Conservation (phyloP, 1,140 invertebrate genomes). For the Fopius arisanus region DNA sequence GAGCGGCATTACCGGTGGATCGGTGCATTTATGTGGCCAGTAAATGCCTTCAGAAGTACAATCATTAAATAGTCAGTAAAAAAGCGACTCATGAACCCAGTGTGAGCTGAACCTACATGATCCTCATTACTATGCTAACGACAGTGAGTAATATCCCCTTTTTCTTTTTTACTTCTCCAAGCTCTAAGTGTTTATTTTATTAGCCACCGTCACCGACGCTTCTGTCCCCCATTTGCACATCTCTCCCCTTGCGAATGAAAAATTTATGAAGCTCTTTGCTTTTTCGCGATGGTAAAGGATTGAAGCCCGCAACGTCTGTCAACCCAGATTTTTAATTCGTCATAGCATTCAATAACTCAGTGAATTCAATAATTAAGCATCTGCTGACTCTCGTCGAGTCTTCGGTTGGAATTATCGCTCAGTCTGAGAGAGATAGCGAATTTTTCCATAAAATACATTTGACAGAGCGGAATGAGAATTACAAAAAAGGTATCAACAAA, state of each 20-base stretch:
- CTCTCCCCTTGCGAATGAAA: neutral
- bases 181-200: neutral
- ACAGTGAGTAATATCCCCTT: neutral
- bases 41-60: neutral
- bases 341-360: too few relatives aligned
- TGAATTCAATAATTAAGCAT: too few relatives aligned
- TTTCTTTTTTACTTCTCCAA: neutral
- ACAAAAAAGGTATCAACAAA: too few relatives aligned
- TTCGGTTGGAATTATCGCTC: too few relatives aligned
- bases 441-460: too few relatives aligned
- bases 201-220: neutral
- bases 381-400: too few relatives aligned
- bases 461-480: too few relatives aligned
- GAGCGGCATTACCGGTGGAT: neutral
- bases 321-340: too few relatives aligned
- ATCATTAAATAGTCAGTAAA: neutral
- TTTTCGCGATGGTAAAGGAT: neutral
- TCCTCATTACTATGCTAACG: slow-evolving; percentile 1
- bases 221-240: too few relatives aligned
- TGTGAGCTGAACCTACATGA: neutral
- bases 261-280: neutral
- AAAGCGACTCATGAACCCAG: neutral
- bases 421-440: too few relatives aligned
- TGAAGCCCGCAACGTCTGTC: too few relatives aligned
- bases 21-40: neutral